Conservation (phyloP, 1,140 invertebrate genomes). For the Drosophila lowei region DNA sequence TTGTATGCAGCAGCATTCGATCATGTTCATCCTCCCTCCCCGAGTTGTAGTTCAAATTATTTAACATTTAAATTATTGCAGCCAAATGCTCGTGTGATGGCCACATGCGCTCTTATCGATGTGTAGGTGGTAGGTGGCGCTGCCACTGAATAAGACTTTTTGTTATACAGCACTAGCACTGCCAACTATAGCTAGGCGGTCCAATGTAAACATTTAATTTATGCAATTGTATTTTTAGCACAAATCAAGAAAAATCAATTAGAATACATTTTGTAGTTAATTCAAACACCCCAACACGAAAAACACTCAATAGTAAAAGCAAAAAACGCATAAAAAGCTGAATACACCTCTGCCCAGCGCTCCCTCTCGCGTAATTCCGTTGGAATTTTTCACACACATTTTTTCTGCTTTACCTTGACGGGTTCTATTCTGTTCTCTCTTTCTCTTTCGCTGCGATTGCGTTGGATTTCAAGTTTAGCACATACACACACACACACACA, state of each 20-base stretch:
- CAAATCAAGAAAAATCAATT: constrained; percentile 47
- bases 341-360: constrained; percentile 26
- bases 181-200: background rate
- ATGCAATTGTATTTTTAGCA: constrained; percentile 49
- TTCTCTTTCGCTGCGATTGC: constrained; percentile 49
- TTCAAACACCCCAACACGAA: constrained; percentile 1
- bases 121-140: constrained; percentile 37
- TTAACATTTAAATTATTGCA: too few species aligned
- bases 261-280: constrained; percentile 17
- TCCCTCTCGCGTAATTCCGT: constrained; percentile 71
- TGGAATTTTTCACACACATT: constrained; percentile 70
- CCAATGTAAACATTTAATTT: constrained; percentile 75
- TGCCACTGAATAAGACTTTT: constrained; percentile 10
- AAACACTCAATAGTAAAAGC: constrained; percentile 19
- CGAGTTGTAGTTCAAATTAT: too few species aligned
- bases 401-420: constrained; percentile 63
- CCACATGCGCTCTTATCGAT: constrained; percentile 5
- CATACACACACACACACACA: constrained; percentile 47
- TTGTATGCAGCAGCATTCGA: too few species aligned
- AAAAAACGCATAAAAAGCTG: constrained; percentile 32
- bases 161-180: constrained; percentile 43
- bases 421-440: constrained; percentile 55
- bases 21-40: too few species aligned
- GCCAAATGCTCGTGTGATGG: too few species aligned
- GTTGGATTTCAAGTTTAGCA: constrained; percentile 72